phyloP scores from a whole-genome alignment of 2,797 vertebrate genomes.

The Crocidura indochinensis region DNA sequence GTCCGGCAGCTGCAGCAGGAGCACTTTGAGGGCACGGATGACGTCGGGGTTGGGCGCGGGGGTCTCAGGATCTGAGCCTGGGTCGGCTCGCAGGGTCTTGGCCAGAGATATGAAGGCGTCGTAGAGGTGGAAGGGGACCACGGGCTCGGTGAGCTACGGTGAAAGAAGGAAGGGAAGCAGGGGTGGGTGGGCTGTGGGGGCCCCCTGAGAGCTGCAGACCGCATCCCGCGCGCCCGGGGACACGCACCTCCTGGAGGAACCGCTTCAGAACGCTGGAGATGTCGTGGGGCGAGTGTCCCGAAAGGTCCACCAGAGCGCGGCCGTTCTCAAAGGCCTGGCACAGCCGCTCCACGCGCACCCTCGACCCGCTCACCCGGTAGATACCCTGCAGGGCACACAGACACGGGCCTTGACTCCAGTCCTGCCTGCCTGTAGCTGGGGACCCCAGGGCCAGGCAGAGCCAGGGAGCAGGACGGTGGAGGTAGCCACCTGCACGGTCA shows the following conservation, averaged over 20 bases:
- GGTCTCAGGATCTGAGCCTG: conserved; percentile 77
- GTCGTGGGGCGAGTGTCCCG: conserved; percentile 96
- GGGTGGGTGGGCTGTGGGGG: conserved; percentile 45
- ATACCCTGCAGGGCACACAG: conserved; percentile 91
- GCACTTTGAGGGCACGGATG: conserved; percentile 82
- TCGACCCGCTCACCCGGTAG: conserved; percentile 96
- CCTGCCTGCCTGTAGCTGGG: background rate
- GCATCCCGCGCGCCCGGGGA: background rate
- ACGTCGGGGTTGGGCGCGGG: conserved; percentile 70
- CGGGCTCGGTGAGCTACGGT: conserved; percentile 94
- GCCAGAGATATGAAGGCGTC: conserved; percentile 92
- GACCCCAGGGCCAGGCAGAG: too few relatives aligned
- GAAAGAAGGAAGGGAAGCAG: background rate
- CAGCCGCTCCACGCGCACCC: conserved; percentile 95
- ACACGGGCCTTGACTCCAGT: background rate
- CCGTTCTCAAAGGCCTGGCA: conserved; percentile 96
- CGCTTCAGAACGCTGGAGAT: conserved; percentile 95
- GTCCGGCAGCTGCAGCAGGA: conserved; percentile 88
- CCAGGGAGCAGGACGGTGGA: too few relatives aligned
- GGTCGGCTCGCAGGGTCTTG: conserved; percentile 92
- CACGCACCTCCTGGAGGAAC: conserved; percentile 96
- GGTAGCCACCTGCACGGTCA: conserved; percentile 93
- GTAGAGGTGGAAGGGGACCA: conserved; percentile 94
- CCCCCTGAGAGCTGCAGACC: background rate
- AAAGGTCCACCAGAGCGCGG: conserved; percentile 94